Evolutionary conservation across 2,113 vertebrate genomes (phyloP), one percentile per base, ranked within the genome.

Genomic region (Enhydra lutris): DNA sequence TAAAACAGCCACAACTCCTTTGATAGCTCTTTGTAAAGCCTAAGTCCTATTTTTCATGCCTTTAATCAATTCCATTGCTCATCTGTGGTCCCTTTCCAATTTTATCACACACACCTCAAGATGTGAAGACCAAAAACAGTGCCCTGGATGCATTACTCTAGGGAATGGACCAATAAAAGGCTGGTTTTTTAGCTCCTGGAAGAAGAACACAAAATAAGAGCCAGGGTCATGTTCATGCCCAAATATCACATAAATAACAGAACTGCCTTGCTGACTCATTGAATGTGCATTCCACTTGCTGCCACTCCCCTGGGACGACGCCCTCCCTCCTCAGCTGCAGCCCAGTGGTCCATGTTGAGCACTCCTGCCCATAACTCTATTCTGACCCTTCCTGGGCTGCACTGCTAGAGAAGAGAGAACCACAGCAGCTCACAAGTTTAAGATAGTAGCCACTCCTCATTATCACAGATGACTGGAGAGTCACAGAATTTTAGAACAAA

Each of bases 51-150:
- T 95, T 88, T 87, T 83, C 88, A 79, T 74, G 63, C 34, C 47
- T 97, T 97, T 95, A 95, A 96, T 97, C 92, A 96, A 95, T 87
- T 86, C 93, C 89, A 97, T 65, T 97, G 69, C 74, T 97, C 91
- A 76, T 80, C 73, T 50, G 47, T 76, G 67, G 55, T 92, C 79
- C 89, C 96, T 95, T 97, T 96, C 74, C 89, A 95, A 92, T 97
- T 95, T 95, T 84, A 85, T 24, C 74, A 95, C 69, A 81, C 65
- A 78, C 31, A 90, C 45, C 57, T 96, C 55, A 85, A 94, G 69
- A 84, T 76, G 63, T 71, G 73, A 96, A 92, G 31, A 92, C 31
- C 29, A 94, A 94, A 94, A 39, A 96, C 65, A 74, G 69, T 65
- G 45, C n/a, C 15, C 34, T 85, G 26, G 1, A 47, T 95, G 34